A percentile compares a stretch with the other conserved stretches of the same genome.
phyloP scores from a whole-genome alignment of 2,797 vertebrate genomes.

The Valencia hispanica region DNA sequence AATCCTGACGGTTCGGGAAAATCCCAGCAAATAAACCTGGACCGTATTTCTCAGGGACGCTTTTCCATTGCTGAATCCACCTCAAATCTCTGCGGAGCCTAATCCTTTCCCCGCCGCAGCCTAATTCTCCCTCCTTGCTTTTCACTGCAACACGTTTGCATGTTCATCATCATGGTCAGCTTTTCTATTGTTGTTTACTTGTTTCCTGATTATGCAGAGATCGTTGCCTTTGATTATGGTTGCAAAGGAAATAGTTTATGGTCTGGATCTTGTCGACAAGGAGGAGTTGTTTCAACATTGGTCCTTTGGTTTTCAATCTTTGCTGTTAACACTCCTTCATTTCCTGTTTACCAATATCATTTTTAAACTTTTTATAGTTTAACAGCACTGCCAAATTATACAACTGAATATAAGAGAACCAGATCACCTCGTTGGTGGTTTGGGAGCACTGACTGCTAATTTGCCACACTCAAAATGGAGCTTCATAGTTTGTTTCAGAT shows the following conservation, averaged over 20 bases:
- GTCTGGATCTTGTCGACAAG: conserved; percentile 1
- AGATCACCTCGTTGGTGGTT: neutral
- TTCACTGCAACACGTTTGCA: neutral
- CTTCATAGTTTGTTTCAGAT: neutral
- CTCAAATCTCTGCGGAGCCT: neutral
- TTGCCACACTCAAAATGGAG: neutral
- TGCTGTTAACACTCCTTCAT: neutral
- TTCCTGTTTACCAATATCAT: neutral
- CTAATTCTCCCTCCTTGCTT: neutral
- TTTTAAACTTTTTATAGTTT: conserved; percentile 24
- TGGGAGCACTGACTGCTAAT: accelerated
- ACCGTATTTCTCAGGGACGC: conserved; percentile 18
- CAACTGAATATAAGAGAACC: neutral
- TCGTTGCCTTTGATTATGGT: neutral
- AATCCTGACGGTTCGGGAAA: neutral
- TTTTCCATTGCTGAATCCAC: conserved; percentile 9
- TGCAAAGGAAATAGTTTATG: neutral
- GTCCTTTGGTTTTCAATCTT: neutral
- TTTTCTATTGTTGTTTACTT: neutral
- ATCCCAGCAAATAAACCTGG: neutral
- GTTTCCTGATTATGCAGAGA: conserved; percentile 7
- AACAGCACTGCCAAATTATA: conserved; percentile 9
- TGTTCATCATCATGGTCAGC: neutral
- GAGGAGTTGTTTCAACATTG: conserved; percentile 12
- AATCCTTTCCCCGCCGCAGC: neutral